Base-by-base conservation (phyloP, 1,140 invertebrate genomes). In the Trichogramma pretiosum region DNA sequence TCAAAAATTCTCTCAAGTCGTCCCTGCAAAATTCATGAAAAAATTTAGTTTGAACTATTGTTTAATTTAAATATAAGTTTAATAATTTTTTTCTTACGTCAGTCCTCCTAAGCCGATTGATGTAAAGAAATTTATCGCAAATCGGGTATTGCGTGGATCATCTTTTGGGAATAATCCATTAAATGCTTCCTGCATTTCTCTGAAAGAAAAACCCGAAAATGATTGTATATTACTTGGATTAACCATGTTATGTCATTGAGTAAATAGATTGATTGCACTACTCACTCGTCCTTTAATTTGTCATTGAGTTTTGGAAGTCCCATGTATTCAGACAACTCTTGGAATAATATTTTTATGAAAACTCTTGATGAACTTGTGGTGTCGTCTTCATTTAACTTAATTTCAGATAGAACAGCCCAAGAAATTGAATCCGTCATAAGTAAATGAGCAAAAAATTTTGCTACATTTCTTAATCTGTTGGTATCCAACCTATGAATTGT, bases 71-170 rank as follows among this genome's bases (percentile, higher is more conserved):
- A 28, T 24, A 35, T 50, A n/a, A 52, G 28, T 18, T 39, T 39
- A 40, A 41, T 11, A 17, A 33, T 26, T 17, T 2, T 38, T 13
- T 52, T 74, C 76, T 76, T 70, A 81, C 73, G 96, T 99, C 1
- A 99, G 70, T 1, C 93, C 94, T 46, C 95, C 96, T 16, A 99
- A 74, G 56, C 95, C 96, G 67, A 98, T 98, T 1, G 93, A 93
- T 0, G 96, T 99, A 64, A 99, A 99, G 70, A 98, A 99, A 63
- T 99, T 99, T 36, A 99, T 99, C 1, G 96, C 89, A 75, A 99
- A 99, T 60, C 95, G 75, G 0, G 94, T 98, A 67, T 99, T 94
- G 61, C 89, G 84, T 0, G 95, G 94, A 74, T 97, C 88, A 67
- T 98, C 93, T 49, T 89, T 77, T 1, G 96, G 96, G 71, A 99